Conservation (phyloP, 53 echinoderm and acorn worm genomes). For the Paelopatides confundens region DNA sequence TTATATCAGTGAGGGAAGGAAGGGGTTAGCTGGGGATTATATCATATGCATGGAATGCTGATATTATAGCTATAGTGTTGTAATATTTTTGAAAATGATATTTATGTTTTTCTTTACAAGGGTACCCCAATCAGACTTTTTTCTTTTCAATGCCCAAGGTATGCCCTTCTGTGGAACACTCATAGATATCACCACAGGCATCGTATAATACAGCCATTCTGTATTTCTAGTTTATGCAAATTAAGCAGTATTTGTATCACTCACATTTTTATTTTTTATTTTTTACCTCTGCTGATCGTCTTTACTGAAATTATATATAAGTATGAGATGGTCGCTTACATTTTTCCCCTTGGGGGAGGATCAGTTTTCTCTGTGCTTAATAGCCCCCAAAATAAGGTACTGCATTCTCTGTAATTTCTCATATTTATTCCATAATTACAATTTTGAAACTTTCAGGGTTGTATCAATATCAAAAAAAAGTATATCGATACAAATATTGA, state of each 20-base stretch:
- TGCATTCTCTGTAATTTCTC: background rate
- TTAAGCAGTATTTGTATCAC: background rate
- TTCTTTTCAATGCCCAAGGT: no score
- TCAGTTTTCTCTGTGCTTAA: background rate
- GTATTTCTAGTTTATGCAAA: background rate
- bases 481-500: no score
- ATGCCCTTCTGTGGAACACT: background rate
- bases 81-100: no score
- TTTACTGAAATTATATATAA: background rate
- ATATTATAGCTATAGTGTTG: no score
- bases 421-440: background rate
- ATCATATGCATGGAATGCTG: no score
- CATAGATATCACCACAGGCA: background rate
- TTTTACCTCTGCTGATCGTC: background rate
- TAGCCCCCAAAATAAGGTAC: no score
- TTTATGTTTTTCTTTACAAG: no score
- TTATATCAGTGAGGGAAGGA: no score
- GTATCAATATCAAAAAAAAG: background rate
- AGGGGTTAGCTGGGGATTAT: no score
- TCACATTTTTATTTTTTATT: no score
- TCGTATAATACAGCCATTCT: background rate
- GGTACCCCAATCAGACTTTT: no score
- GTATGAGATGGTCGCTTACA: background rate
- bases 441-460: background rate
- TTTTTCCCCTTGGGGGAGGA: background rate